Evolutionary conservation across 2,113 vertebrate genomes (phyloP), one percentile per base, ranked within the genome.

Genomic region (Mormyrus iriodes): DNA sequence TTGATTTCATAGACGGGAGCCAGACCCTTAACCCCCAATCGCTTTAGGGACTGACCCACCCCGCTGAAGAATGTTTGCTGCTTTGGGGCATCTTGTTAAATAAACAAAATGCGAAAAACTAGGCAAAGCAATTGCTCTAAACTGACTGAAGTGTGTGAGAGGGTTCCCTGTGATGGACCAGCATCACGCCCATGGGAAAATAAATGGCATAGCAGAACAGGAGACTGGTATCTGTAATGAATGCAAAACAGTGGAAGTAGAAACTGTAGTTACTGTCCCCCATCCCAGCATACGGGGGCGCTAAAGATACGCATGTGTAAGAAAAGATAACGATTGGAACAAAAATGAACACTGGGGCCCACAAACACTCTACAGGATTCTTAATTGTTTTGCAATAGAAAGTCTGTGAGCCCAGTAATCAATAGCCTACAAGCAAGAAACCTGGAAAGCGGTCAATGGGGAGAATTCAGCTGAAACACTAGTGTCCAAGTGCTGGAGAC

Each of bases 401-500:
- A 52, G 88, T 31, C 8, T 88, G 69, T 88, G 49, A 55, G 88
- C 73, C 88, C 51, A 82, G 49, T n/a, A 82, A 82, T 88, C 49
- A 83, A 83, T 58, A 82, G 12, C 4, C 19, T 42, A 42, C 49
- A 83, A 52, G 88, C 3, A 31, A 12, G 42, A 82, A 51, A 88
- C 35, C 48, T 42, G 65, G 76, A 42, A 46, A 58, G 55, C 1
- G 58, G 42, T 48, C n/a, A 19, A 4, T 27, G 61, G 55, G 27
- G 7, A 10, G 24, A 27, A 7, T 51, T 88, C 61, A 49, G n/a
- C 65, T 73, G 87, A 88, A 52, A 86, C 85, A 51, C 82, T n/a
- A 48, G 44, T n/a, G 69, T 76, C 82, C 82, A 44, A 15, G 46
- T 46, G 46, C 21, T 24, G 46, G 19, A 46, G 82, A 48, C 21